Evolutionary conservation across 2,888 invertebrate genomes (phyloP), one percentile per base, ranked within the genome.

Genomic region (Leptopilina drosophilae): DNA sequence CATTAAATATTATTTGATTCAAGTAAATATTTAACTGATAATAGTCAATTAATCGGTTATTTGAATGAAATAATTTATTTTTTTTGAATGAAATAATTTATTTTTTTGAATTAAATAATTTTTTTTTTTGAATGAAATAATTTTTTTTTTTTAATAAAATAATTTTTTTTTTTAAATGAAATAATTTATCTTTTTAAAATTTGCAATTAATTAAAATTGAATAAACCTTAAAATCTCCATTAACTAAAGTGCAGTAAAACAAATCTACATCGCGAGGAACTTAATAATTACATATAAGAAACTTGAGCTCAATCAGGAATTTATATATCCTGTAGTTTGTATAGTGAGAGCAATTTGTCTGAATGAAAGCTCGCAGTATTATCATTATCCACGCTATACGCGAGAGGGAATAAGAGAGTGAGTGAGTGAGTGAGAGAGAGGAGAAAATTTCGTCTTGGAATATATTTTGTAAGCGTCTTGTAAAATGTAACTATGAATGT

Each of bases 401-500:
- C 49, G 69, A 7, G 26, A 53, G 14, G 20, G 20, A 20, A 20
- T 20, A 20, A 20, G 20, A 20, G 20, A 20, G 20, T 20, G 1
- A 20, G 20, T 20, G 1, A 20, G 20, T n/a, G n/a, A 20, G 20
- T 20, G 20, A 33, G 33, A 33, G 26, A 26, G 33, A 33, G 5
- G 33, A 33, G 33, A 2, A 5, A 33, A 33, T n/a, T 53, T 14
- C 53, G 14, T 33, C 11, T 56, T 73, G 33, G 9, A 73, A 49
- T 49, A 49, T 56, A 73, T 73, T 73, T 56, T 73, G 33, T 33
- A 56, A 73, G 53, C 73, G 40, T 73, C 73, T 73, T 56, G 56
- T 56, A 53, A 73, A 42, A 73, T 73, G 33, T 26, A 42, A 33
- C 11, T 56, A 73, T 73, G 73, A 73, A 73, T 73, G 73, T 73